Evolutionary conservation across 92 coral and sea anemone genomes (phyloP).

Genomic region (Epizoanthus stellaris): DNA sequence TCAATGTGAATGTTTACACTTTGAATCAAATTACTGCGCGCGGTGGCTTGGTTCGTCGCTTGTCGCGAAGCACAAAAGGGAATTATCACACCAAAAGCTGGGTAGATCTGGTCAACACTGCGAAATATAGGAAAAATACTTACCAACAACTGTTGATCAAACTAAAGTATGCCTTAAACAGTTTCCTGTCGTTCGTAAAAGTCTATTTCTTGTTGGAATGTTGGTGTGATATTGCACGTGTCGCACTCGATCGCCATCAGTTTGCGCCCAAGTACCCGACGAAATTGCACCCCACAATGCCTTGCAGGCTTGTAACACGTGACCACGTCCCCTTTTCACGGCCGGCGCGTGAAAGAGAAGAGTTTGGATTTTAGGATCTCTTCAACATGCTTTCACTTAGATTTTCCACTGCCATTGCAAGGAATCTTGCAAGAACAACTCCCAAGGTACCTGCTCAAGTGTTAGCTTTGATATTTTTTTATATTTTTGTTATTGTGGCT

Average conservation of each 20-base stretch:
- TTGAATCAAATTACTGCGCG: too few species aligned
- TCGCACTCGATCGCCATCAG: neutral
- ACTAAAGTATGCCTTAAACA: too few species aligned
- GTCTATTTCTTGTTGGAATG: too few species aligned
- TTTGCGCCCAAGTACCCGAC: constrained; percentile 20
- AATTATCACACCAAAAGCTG: too few species aligned
- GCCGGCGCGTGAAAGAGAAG: constrained; percentile 63
- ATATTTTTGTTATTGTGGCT: neutral
- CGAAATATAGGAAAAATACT: too few species aligned
- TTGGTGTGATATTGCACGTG: too few species aligned
- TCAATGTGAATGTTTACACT: too few species aligned
- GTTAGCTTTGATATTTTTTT: neutral
- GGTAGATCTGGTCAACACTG: too few species aligned
- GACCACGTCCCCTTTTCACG: constrained; percentile 51
- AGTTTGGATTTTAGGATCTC: constrained; percentile 14
- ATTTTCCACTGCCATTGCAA: constrained; percentile 80
- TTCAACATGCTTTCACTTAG: constrained; percentile 93
- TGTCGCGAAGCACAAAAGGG: too few species aligned
- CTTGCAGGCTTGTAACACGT: constrained; percentile 49
- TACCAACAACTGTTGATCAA: too few species aligned
- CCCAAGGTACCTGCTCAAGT: constrained; percentile 76
- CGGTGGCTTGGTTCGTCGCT: too few species aligned
- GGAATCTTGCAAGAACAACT: constrained; percentile 83
- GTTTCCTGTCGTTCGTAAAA: too few species aligned
- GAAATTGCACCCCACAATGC: constrained; percentile 40